Evolutionary conservation across 2,888 invertebrate species (phyloP), one percentile per base, ranked within the genome.

Genomic region (Epinotia bilunana): DNA sequence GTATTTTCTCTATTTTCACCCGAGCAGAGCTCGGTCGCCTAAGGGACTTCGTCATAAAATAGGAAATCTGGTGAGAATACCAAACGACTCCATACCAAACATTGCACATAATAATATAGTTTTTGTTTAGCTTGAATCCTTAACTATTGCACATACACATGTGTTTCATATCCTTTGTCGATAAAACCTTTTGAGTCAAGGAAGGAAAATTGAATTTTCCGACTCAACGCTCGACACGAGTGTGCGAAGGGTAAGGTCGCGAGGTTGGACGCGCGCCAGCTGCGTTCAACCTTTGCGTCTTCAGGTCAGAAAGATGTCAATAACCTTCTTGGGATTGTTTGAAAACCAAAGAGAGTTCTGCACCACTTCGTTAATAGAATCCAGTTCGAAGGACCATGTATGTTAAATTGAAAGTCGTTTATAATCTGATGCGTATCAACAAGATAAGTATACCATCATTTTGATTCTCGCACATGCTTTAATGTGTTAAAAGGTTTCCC

Each of bases 211-310:
- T 60, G 33, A 6, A 16, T 61, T 61, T 61, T 68, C 73, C 61
- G 33, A 18, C 13, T 68, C 43, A 16, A 69, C 69, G 58, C 46
- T 13, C n/a, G 43, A 23, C 7, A n/a, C 23, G 46, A 39, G 39
- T 43, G 58, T 53, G 53, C 33, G 63, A 73, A 73, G 74, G 70
- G 74, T 74, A 74, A 74, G 74, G 74, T 60, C 73, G 68, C 68
- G 18, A 18, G 12, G 18, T 33, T 74, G 70, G 74, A 64, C 7
- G 53, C 0, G n/a, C 58, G 74, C 74, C 74, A 74, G 53, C 13
- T 16, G 55, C 62, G 28, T 57, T 33, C 49, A 65, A 65, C 64
- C 69, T 69, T 73, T 73, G 57, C 69, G n/a, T 39, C 57, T 62
- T 43, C 62, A 33, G 61, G 12, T 63, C 60, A 61, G 67, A 61